These are phyloP conservation scores for Furcula furcula DNA, from an alignment of 2,888 invertebrate genomes.

Conservation along the genomic window DNA sequence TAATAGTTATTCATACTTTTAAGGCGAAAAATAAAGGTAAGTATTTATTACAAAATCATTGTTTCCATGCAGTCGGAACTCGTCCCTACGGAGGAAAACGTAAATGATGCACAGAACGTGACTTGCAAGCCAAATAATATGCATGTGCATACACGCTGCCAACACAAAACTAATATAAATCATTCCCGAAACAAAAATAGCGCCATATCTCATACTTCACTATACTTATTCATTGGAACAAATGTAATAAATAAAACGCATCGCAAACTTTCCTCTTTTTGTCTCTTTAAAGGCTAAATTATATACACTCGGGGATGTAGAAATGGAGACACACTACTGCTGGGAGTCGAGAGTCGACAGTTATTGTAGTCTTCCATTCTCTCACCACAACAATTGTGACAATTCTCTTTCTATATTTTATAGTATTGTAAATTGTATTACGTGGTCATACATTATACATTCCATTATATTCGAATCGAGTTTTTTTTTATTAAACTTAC, in stretches of 20 bases:
- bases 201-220: slow-evolving; percentile 35
- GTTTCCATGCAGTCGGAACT: not conserved
- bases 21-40: too few relatives aligned
- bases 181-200: slow-evolving; percentile 16
- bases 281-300: slow-evolving; percentile 74
- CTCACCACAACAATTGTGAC: slow-evolving; percentile 42
- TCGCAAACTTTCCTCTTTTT: slow-evolving; percentile 66
- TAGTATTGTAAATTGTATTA: too few relatives aligned
- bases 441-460: too few relatives aligned
- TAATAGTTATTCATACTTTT: too few relatives aligned
- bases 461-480: too few relatives aligned
- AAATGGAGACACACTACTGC: slow-evolving; percentile 75
- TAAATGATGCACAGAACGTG: slow-evolving; percentile 3
- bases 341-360: slow-evolving; percentile 60
- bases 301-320: slow-evolving; percentile 68
- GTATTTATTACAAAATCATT: not conserved
- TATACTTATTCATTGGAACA: slow-evolving; percentile 53
- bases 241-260: slow-evolving; percentile 65
- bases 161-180: slow-evolving; percentile 8
- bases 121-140: slow-evolving; percentile 4
- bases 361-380: slow-evolving; percentile 60
- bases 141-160: not conserved
- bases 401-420: slow-evolving; percentile 64
- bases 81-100: not conserved
- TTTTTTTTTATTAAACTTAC: too few relatives aligned